Base-by-base conservation (phyloP, 2,113 vertebrate species). In the Ptychochromis oligacanthus region DNA sequence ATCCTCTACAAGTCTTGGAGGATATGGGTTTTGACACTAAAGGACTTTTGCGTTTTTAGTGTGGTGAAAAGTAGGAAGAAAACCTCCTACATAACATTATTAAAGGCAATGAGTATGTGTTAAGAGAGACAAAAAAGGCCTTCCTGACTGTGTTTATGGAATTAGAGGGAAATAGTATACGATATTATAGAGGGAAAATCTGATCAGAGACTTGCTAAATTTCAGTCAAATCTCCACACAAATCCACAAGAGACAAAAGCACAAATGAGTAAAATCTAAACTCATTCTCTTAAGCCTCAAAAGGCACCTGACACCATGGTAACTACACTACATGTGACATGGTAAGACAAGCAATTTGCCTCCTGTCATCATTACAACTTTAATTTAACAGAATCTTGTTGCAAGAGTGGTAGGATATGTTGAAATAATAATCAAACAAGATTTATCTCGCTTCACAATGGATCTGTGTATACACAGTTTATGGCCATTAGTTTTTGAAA, bases 241-340 rank as follows among this genome's bases (percentile, higher is more conserved):
- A 52, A 72, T 0, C 6, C 26, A 1, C 67, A 31, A 0, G 67
- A 72, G 67, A 72, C 26, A 85, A 67, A 79, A 90, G 65, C 79
- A 89, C 84, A 77, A 79, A 89, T 56, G 67, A 88, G 52, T 55
- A 38, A 74, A 78, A 89, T 86, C 70, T 78, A 72, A 83, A 85
- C 56, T 89, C 57, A 90, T 55, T 70, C 31, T 54, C 26, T 72
- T 54, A 54, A 54, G 46, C 46, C 67, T 72, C 46, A 34, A 72
- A 72, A 72, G 46, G 52, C 17, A 34, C 26, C 54, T 5, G 54
- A 55, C 9, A 10, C 54, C 67, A 34, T 18, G 11, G 46, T 72
- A 72, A 72, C 67, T 34, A 34, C 46, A 54, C 67, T 52, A 1
- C 24, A 31, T 17, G 31, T 31, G 40, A 72, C 67, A 72, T 57